phyloP scores from a whole-genome alignment of 2,888 invertebrate genomes.

The Ornithoptera priamus region DNA sequence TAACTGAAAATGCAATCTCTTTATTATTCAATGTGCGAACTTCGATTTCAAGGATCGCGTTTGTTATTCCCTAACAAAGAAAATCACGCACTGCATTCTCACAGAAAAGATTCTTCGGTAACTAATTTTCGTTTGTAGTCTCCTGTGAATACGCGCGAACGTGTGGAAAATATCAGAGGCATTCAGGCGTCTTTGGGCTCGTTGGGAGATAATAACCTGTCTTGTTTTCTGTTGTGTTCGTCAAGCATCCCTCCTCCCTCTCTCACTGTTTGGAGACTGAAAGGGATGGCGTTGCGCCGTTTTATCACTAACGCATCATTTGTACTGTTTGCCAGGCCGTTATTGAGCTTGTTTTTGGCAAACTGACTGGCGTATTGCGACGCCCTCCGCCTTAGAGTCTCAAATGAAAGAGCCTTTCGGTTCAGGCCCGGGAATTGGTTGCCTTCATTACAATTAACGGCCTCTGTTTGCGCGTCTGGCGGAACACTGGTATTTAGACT shows the following conservation, averaged over 20 bases:
- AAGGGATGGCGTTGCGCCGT: slow-evolving; percentile 57
- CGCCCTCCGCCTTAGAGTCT: slow-evolving; percentile 62
- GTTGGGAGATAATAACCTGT: slow-evolving; percentile 76
- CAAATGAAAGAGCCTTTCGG: slow-evolving; percentile 70
- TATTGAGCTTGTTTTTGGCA: slow-evolving; percentile 78
- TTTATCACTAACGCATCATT: slow-evolving; percentile 76
- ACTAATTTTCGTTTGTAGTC: slow-evolving; percentile 78
- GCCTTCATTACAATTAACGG: slow-evolving; percentile 72
- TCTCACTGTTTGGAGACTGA: slow-evolving; percentile 42
- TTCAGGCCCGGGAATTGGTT: slow-evolving; percentile 65
- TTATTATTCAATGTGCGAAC: slow-evolving; percentile 66
- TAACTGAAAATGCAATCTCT: slow-evolving; percentile 43
- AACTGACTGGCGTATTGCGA: slow-evolving; percentile 64
- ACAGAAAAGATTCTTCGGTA: slow-evolving; percentile 75
- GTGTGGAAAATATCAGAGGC: slow-evolving; percentile 77
- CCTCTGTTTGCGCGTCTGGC: slow-evolving; percentile 76
- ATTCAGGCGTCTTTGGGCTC: slow-evolving; percentile 67
- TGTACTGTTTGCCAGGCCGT: slow-evolving; percentile 75
- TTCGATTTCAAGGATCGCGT: slow-evolving; percentile 75
- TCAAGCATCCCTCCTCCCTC: slow-evolving; percentile 55
- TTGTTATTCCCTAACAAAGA: slow-evolving; percentile 76
- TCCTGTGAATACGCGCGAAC: slow-evolving; percentile 74
- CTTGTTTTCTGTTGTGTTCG: slow-evolving; percentile 69
- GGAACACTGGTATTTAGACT: slow-evolving; percentile 73
- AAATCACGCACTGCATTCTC: slow-evolving; percentile 74